phyloP scores from a whole-genome alignment of 2,888 invertebrate genomes.

The Idaea straminata region DNA sequence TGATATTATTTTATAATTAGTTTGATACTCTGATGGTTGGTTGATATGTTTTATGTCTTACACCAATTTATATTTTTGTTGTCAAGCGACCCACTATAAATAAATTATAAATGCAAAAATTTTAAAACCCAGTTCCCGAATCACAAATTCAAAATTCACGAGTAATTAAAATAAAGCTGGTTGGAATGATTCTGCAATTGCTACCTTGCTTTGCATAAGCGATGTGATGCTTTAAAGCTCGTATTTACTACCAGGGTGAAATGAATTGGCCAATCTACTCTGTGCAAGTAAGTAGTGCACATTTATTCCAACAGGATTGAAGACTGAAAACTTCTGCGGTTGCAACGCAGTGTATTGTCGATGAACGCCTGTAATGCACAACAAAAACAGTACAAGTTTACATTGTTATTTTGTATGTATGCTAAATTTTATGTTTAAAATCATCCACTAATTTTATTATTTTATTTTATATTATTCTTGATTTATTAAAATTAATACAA shows the following conservation, averaged over 20 bases:
- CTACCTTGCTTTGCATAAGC: constrained; percentile 22
- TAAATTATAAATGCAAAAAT: neutral
- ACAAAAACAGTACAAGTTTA: too few species aligned
- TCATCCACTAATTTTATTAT: too few species aligned
- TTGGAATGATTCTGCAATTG: constrained; percentile 18
- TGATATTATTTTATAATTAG: too few species aligned
- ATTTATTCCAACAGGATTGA: constrained; percentile 21
- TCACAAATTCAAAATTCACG: neutral
- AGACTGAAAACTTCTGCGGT: neutral
- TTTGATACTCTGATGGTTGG: too few species aligned
- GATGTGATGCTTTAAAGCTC: constrained; percentile 25
- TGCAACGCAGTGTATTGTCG: neutral
- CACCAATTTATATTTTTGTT: too few species aligned
- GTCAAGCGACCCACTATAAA: too few species aligned
- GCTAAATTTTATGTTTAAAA: too few species aligned
- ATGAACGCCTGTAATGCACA: neutral
- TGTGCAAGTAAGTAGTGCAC: constrained; percentile 25
- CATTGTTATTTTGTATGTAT: too few species aligned
- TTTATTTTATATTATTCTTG: too few species aligned
- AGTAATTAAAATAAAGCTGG: neutral
- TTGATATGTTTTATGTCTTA: too few species aligned
- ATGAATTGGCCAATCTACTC: constrained; percentile 41
- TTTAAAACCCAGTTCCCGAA: neutral
- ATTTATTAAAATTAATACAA: too few species aligned
- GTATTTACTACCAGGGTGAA: constrained; percentile 35